These are phyloP conservation scores for Nysson spinosus DNA, from an alignment of 2,888 invertebrate species.

Conservation along the genomic window DNA sequence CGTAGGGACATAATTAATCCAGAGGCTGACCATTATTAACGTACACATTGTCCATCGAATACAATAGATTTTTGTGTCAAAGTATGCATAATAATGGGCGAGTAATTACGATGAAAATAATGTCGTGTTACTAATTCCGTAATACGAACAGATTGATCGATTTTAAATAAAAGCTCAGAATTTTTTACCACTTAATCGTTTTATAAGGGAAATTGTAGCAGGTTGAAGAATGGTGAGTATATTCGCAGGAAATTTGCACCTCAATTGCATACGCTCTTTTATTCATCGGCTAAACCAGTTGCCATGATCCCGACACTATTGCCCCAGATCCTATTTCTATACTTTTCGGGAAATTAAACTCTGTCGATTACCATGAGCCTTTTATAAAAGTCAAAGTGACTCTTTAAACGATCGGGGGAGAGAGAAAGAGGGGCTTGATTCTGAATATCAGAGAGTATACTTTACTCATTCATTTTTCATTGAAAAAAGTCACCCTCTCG, in stretches of 20 bases:
- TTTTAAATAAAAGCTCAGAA: no score
- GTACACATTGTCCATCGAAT: no score
- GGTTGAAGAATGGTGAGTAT: conserved; percentile 13
- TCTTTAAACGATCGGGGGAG: conserved; percentile 20
- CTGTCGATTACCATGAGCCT: conserved; percentile 36
- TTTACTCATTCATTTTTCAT: conserved; percentile 23
- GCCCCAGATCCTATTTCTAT: conserved; percentile 37
- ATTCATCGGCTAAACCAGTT: conserved; percentile 54
- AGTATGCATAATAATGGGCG: no score
- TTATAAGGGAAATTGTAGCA: conserved; percentile 7
- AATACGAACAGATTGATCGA: no score
- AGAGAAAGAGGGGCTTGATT: conserved; percentile 6
- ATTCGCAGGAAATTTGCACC: conserved; percentile 60
- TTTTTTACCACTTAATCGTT: no score
- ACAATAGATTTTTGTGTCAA: no score
- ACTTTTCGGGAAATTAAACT: conserved; percentile 53
- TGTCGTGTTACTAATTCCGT: no score
- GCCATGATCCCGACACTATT: conserved; percentile 35
- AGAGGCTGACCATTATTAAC: no score
- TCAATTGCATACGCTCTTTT: conserved; percentile 61
- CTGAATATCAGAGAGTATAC: conserved; percentile 23
- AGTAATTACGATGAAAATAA: no score
- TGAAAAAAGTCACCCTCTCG: conserved; percentile 2
- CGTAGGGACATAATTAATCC: no score
- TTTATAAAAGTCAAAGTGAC: conserved; percentile 41